Conservation (phyloP, 2,888 invertebrate species). For the Alloscopus bannaensis region DNA sequence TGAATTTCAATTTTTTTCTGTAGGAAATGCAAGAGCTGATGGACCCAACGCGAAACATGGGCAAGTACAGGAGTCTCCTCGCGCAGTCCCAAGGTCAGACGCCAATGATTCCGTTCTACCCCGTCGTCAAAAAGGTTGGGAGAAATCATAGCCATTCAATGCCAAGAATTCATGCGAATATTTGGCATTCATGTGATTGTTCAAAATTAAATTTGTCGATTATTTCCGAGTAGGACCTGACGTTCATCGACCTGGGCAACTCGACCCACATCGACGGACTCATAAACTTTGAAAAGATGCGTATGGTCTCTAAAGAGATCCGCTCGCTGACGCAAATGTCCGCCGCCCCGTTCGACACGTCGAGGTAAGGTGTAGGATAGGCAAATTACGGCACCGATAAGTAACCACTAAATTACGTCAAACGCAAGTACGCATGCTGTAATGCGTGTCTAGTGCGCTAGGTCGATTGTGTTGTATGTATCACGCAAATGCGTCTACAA, state of each 20-base stretch:
- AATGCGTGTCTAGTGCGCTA: too few relatives aligned
- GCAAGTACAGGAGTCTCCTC: conserved; percentile 96
- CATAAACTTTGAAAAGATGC: conserved; percentile 97
- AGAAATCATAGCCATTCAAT: background rate
- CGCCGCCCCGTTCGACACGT: conserved; percentile 90
- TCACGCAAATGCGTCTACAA: too few relatives aligned
- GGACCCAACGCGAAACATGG: conserved; percentile 99
- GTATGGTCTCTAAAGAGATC: conserved; percentile 99
- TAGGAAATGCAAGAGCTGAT: conserved; percentile 94
- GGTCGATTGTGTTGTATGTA: too few relatives aligned
- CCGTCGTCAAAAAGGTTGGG: conserved; percentile 78
- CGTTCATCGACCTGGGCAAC: conserved; percentile 98
- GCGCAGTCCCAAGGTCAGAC: conserved; percentile 86
- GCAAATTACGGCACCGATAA: too few relatives aligned
- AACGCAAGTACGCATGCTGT: too few relatives aligned
- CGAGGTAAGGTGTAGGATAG: too few relatives aligned
- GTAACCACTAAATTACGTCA: too few relatives aligned
- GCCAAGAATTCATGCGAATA: too few relatives aligned
- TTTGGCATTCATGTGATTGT: background rate
- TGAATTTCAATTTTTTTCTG: conserved; percentile 39
- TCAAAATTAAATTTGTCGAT: too few relatives aligned
- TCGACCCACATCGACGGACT: conserved; percentile 91
- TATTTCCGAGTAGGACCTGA: conserved; percentile 83
- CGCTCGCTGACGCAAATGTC: conserved; percentile 94
- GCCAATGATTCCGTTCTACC: conserved; percentile 88